phyloP scores from a whole-genome alignment of 2,888 invertebrate species.

The Vannuccia rotundouncinata region DNA sequence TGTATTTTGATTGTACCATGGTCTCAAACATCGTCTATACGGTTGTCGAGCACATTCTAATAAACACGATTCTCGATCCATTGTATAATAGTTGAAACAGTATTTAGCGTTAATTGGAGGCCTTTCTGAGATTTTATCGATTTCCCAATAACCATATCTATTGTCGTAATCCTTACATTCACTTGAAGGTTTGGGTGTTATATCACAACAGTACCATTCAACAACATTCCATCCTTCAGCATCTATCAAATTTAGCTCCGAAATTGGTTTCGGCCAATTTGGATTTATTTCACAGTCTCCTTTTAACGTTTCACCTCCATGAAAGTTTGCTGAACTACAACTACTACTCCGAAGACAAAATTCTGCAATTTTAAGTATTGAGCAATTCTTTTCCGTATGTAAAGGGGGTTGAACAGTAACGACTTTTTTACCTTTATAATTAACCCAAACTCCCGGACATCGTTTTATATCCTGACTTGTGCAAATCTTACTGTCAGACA shows the following conservation, averaged over 20 bases:
- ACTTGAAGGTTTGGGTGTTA: not conserved
- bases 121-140: not conserved
- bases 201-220: not conserved
- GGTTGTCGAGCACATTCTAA: constrained; percentile 1
- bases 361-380: not conserved
- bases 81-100: constrained; percentile 5
- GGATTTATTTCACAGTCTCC: not conserved
- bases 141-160: not conserved
- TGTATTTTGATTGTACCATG: not conserved
- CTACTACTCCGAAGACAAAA: not conserved
- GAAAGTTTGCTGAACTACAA: not conserved
- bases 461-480: not conserved
- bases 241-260: not conserved
- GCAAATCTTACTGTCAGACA: not conserved
- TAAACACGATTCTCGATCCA: not conserved
- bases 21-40: not conserved
- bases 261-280: not conserved
- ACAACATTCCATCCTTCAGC: not conserved
- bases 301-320: not conserved
- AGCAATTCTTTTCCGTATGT: not conserved
- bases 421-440: not conserved
- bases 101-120: not conserved
- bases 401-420: not conserved
- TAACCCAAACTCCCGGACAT: not conserved
- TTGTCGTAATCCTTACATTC: not conserved